Evolutionary conservation across 2,113 vertebrate genomes (phyloP).

Genomic region (Brevimyrus niger): DNA sequence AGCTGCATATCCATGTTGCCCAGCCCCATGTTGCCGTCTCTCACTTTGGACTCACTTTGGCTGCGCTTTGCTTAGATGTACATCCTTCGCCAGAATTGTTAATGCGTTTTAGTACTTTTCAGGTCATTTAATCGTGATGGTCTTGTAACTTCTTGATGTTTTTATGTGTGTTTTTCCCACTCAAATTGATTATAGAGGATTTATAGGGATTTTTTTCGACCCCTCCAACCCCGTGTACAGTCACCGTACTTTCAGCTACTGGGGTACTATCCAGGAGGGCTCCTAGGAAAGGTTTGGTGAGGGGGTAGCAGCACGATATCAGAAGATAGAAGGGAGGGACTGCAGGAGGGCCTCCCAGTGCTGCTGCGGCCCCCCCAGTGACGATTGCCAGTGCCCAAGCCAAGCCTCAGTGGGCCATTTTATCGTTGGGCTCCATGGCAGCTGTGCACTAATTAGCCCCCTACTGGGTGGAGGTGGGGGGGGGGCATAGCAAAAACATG

Average conservation of each 20-base stretch:
- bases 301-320: not conserved
- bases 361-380: not conserved
- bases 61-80: not conserved
- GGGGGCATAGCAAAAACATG: not conserved
- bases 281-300: not conserved
- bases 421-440: not conserved
- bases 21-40: not conserved
- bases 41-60: not conserved
- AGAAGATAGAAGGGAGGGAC: not conserved
- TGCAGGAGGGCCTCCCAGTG: not conserved
- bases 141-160: not conserved
- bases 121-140: not conserved
- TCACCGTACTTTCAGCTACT: not conserved
- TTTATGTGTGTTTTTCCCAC: not conserved
- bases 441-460: slow-evolving; percentile 21
- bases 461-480: not conserved
- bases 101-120: not conserved
- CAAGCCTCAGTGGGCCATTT: not conserved
- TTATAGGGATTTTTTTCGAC: not conserved
- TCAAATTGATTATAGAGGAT: not conserved
- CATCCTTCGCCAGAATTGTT: not conserved
- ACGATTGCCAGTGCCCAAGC: not conserved
- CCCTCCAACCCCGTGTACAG: not conserved
- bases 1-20: not conserved
- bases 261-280: not conserved